These are phyloP conservation scores for Acanthis flammea DNA, from an alignment of 2,797 vertebrate genomes.

Conservation along the genomic window DNA sequence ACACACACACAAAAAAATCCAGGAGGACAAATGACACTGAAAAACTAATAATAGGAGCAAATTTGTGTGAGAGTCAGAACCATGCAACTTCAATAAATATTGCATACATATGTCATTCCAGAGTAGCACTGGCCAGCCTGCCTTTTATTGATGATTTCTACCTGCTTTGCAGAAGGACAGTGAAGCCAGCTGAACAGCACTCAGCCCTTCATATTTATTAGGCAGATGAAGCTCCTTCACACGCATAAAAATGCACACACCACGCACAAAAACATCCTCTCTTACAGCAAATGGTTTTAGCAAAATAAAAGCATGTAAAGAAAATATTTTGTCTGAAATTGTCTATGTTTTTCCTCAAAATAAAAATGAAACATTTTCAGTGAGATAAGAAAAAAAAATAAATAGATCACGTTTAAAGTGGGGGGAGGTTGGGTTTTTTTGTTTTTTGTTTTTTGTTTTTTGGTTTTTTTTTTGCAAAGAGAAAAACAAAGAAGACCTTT, in stretches of 20 bases:
- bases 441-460: background rate
- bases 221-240: background rate
- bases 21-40: background rate
- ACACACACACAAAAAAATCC: background rate
- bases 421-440: no score
- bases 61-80: background rate
- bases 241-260: background rate
- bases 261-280: background rate
- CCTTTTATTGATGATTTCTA: background rate
- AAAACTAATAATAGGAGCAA: background rate
- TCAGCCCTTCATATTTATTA: background rate
- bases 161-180: background rate
- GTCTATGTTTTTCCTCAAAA: background rate
- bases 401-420: background rate
- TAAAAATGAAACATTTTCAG: background rate
- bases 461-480: background rate
- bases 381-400: background rate
- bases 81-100: background rate
- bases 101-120: background rate
- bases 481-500: conserved; percentile 46
- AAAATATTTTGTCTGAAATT: background rate
- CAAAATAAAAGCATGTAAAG: background rate
- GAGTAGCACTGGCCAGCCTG: background rate
- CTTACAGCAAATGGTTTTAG: background rate
- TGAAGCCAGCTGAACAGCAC: background rate